A percentile compares a stretch with the other conserved stretches of the same genome.
phyloP scores from a whole-genome alignment of 2,888 invertebrate genomes.

The Tetropium fuscum region DNA sequence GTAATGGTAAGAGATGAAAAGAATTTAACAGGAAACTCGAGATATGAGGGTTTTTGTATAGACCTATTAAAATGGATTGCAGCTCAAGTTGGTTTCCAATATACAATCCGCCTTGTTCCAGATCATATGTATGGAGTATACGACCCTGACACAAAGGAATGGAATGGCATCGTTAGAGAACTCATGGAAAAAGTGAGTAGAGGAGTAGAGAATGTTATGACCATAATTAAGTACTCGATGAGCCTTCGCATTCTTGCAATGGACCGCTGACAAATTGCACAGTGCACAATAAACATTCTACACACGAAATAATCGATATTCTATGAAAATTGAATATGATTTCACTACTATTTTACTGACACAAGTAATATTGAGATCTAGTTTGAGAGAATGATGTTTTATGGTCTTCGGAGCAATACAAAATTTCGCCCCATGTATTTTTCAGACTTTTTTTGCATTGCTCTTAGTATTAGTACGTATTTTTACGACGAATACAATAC shows the following conservation, averaged over 20 bases:
- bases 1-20: conserved; percentile 90
- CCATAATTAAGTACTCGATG: not conserved
- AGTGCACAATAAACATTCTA: too few species aligned
- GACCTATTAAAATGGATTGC: conserved; percentile 88
- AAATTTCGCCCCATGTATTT: too few species aligned
- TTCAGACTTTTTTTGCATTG: too few species aligned
- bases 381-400: too few species aligned
- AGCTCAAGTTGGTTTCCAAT: conserved; percentile 88
- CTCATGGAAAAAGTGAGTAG: conserved; percentile 83
- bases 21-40: conserved; percentile 87
- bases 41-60: conserved; percentile 93
- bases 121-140: conserved; percentile 92
- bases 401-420: too few species aligned
- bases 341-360: too few species aligned
- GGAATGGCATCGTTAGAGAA: conserved; percentile 92
- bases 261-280: too few species aligned
- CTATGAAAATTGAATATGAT: too few species aligned
- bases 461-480: too few species aligned
- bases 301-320: too few species aligned
- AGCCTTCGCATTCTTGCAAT: not conserved
- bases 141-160: conserved; percentile 87
- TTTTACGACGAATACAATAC: too few species aligned
- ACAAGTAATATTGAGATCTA: too few species aligned
- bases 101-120: conserved; percentile 84
- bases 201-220: not conserved